Percentiles rank a stretch among this genome's conserved stretches.
These are phyloP conservation scores for Catagonus wagneri DNA, from an alignment of 2,113 vertebrate genomes.

Conservation along the genomic window DNA sequence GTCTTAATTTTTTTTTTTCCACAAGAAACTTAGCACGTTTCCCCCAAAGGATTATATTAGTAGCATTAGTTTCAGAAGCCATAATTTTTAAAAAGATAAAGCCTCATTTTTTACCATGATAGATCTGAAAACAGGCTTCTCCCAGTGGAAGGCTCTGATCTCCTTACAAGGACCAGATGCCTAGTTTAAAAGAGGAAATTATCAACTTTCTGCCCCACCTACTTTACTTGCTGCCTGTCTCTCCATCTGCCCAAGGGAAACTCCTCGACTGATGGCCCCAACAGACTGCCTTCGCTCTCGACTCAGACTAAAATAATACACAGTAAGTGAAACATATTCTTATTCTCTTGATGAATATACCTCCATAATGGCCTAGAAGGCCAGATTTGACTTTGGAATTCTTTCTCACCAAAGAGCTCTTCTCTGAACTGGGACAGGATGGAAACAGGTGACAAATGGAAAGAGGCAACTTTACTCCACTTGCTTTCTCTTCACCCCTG, in stretches of 20 bases:
- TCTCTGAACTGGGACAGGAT: background rate
- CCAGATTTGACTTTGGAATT: background rate
- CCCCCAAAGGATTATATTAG: background rate
- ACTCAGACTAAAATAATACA: background rate
- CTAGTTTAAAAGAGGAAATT: background rate
- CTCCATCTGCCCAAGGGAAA: background rate
- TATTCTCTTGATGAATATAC: background rate
- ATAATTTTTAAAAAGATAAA: background rate
- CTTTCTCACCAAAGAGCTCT: background rate
- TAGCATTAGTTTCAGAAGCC: background rate
- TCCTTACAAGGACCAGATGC: background rate
- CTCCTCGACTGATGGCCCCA: background rate
- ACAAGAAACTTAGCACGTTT: background rate
- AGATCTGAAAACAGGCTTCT: background rate
- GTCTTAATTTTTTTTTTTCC: background rate
- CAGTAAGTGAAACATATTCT: background rate
- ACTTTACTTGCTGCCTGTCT: background rate
- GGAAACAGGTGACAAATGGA: background rate
- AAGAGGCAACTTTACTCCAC: background rate
- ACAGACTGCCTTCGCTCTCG: too few species aligned
- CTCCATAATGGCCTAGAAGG: background rate
- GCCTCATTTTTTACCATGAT: background rate
- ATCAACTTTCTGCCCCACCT: background rate
- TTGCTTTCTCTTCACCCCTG: background rate
- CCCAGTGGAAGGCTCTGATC: background rate